Base-by-base conservation (phyloP, 2,113 vertebrate genomes). In the Dunckerocampus dactyliophorus region DNA sequence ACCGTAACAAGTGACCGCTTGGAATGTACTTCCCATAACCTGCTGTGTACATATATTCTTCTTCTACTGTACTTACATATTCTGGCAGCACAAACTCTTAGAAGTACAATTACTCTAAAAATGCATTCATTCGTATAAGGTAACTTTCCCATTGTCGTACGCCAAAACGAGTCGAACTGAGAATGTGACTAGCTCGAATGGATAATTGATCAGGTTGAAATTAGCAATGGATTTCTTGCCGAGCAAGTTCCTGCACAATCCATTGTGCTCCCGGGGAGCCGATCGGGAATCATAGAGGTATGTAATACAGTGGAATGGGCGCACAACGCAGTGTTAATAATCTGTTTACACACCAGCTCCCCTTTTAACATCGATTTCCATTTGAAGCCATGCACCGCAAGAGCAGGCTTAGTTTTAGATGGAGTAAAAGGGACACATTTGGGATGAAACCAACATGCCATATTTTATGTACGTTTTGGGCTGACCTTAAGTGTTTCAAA, bases 121-220 rank as follows among this genome's bases (percentile, higher is more conserved):
- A 19, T 54, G 17, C 12, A 16, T 55, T 20, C 17, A 39, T 11
- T 31, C 11, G 10, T 2, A 37, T 17, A 37, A 37, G 37, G 31
- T 37, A n/a, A n/a, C 11, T 37, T 55, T 55, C 9, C 17, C 6
- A 19, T 42, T 42, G 34, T 56, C n/a, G 37, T n/a, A 21, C 54
- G 20, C 21, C 34, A 80, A 83, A 82, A 79, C 59, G 73, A 74
- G 61, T 76, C 53, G 59, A 64, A 55, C 49, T 65, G 62, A 78
- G 74, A 71, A 71, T 67, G 76, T 67, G 81, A 72, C 74, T 62
- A 80, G 85, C 87, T 71, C 73, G 79, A 88, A 77, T 74, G 79
- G 79, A 81, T 84, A 86, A 91, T 89, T 90, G 89, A 91, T 90
- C 68, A 74, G 81, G 72, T 74, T 85, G 69, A 88, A 89, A 89